Evolutionary conservation across 1,140 invertebrate species (phyloP).

Genomic region (Lineus longissimus): DNA sequence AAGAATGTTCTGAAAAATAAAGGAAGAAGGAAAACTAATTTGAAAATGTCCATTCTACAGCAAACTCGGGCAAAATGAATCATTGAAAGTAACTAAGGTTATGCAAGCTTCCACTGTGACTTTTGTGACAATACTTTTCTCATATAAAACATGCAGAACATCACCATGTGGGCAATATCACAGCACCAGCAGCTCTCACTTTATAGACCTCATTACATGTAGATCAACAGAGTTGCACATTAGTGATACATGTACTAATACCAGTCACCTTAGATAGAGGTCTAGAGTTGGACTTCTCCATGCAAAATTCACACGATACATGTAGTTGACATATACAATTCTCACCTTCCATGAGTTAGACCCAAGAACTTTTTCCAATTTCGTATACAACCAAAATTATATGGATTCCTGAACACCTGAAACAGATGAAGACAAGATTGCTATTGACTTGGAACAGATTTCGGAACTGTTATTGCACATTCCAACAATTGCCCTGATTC

Average conservation of each 20-base stretch:
- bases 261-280: no score
- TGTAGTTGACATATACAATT: not conserved
- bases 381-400: conserved; percentile 76
- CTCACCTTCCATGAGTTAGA: conserved; percentile 65
- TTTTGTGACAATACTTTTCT: no score
- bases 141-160: no score
- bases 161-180: no score
- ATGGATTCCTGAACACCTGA: conserved; percentile 76
- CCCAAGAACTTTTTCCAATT: conserved; percentile 90
- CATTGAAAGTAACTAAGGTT: not conserved
- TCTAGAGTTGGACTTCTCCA: no score
- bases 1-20: conserved; percentile 46
- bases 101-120: not conserved
- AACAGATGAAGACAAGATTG: conserved; percentile 16
- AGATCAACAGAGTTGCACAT: no score
- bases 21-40: not conserved
- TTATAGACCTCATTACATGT: no score
- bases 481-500: not conserved
- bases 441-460: not conserved
- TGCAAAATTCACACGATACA: no score
- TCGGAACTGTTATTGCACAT: not conserved
- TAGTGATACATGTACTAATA: no score
- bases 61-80: no score
- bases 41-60: no score
- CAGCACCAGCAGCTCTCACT: no score